Conservation (phyloP, 2,888 invertebrate species). For the Gisinianus flammeolus region DNA sequence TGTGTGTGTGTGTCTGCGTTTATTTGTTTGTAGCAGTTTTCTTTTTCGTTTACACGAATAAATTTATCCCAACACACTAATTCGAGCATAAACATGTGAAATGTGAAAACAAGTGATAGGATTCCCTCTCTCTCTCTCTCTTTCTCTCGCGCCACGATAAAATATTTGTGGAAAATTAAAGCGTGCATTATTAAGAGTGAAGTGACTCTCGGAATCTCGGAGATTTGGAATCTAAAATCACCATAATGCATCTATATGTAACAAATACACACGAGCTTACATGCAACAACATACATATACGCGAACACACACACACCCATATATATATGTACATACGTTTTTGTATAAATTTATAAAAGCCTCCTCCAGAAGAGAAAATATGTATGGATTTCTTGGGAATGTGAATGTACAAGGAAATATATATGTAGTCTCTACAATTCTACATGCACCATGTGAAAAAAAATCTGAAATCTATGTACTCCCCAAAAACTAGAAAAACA, state of each 20-base stretch:
- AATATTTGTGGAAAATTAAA: neutral
- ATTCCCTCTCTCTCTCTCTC: too few species aligned
- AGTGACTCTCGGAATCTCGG: neutral
- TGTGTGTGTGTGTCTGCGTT: neutral
- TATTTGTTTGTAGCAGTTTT: neutral
- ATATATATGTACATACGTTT: too few species aligned
- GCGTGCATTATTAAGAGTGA: neutral
- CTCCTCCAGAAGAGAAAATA: too few species aligned
- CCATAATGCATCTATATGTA: too few species aligned
- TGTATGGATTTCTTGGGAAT: neutral
- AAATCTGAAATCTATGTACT: neutral
- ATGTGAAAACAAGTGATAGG: neutral
- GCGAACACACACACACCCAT: too few species aligned
- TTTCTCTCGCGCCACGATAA: neutral
- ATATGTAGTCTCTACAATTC: neutral
- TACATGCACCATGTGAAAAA: neutral
- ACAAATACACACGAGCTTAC: too few species aligned
- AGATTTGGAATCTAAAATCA: neutral
- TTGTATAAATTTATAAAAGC: too few species aligned
- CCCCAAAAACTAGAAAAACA: neutral
- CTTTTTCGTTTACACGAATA: neutral
- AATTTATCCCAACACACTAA: neutral
- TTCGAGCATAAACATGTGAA: neutral
- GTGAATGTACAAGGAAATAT: neutral
- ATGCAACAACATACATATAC: too few species aligned